Evolutionary conservation across 2,113 vertebrate genomes (phyloP), one percentile per base, ranked within the genome.

Genomic region (Madoqua kirkii): DNA sequence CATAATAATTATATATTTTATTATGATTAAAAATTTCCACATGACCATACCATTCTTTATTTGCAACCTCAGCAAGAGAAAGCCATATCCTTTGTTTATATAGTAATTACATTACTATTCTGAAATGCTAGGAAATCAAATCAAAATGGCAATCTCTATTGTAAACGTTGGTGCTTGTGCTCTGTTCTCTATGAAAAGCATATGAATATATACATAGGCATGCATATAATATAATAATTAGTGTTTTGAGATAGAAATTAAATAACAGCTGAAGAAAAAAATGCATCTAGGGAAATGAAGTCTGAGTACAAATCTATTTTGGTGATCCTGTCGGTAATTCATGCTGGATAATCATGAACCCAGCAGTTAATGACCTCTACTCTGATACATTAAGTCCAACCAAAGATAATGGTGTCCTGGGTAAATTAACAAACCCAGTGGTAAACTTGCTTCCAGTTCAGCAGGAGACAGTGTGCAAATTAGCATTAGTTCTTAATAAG

Each of bases 371-470:
- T 99, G 99, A 99, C 98, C 99, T 99, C 99, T 98, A 99, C 98
- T 98, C 99, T 98, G 99, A 99, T 99, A 99, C 98, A 99, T 98
- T 98, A 99, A 99, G 98, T 99, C 98, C 98, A 98, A 98, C 98
- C 99, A 98, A 99, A 99, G 99, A 98, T 98, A 99, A 99, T 98
- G 99, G 99, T 99, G 99, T 99, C 99, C 99, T 99, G 99, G 98
- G 98, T 99, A 99, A 99, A 99, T 99, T 99, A 99, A 99, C 99
- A 99, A 99, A 99, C 99, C 99, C 99, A 99, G 99, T 99, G 99
- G 99, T 99, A 99, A 99, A 99, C 99, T 99, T 98, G 99, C 99
- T 99, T 99, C 99, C 98, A 99, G 99, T 99, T 99, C 99, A 99
- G 99, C 99, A 71, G 99, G 99, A 98, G 99, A 99, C 98, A 98